Conservation (phyloP, 2,113 vertebrate genomes). For the Trichomycterus rosablanca region DNA sequence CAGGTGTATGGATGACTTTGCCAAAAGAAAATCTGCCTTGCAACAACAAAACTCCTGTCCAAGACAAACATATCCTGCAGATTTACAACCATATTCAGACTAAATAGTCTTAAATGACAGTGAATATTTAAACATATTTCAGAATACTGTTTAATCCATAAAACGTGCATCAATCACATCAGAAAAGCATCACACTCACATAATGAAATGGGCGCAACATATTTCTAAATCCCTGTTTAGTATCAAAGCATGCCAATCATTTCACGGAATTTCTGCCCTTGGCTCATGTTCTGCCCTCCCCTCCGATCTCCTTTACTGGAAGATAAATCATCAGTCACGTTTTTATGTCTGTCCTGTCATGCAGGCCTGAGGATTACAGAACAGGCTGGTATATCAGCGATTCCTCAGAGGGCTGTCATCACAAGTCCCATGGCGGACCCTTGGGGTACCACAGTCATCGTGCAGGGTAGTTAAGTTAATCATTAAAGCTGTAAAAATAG, state of each 20-base stretch:
- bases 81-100: no score
- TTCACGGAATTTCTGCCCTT: constrained; percentile 9
- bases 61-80: no score
- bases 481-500: constrained; percentile 33
- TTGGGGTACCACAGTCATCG: constrained; percentile 14
- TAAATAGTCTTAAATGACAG: no score
- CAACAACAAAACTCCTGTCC: no score
- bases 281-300: background rate
- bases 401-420: constrained; percentile 25
- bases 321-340: constrained; percentile 30
- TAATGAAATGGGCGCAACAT: no score
- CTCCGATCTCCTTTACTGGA: constrained; percentile 7
- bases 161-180: no score
- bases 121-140: no score
- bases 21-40: no score
- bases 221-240: constrained; percentile 4
- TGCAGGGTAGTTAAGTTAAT: constrained; percentile 27
- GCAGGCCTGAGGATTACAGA: constrained; percentile 25
- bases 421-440: constrained; percentile 15
- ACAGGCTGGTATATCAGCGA: constrained; percentile 23
- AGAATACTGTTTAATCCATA: no score
- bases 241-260: constrained; percentile 13
- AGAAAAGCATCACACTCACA: no score
- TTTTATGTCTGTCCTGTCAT: constrained; percentile 41
- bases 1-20: no score